Conservation (phyloP, 2,888 invertebrate species). For the Drosophila seclusa region DNA sequence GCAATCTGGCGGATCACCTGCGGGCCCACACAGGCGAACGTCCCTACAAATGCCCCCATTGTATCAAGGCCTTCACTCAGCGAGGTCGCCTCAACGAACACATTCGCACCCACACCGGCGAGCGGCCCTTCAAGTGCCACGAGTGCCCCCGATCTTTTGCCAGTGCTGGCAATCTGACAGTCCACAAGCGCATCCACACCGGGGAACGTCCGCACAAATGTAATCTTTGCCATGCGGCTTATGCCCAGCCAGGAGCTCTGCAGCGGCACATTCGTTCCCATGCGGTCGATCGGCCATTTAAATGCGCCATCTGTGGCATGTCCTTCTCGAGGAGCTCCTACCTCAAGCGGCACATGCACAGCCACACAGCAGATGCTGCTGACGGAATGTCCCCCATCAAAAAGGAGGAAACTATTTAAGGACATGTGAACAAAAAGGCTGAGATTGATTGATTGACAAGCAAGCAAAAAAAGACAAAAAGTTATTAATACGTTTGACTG, state of each 20-base stretch:
- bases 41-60: constrained; percentile 86
- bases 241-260: constrained; percentile 35
- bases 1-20: constrained; percentile 86
- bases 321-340: constrained; percentile 22
- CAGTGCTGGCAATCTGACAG: constrained; percentile 30
- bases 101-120: constrained; percentile 86
- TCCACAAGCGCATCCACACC: constrained; percentile 41
- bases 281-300: constrained; percentile 21
- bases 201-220: constrained; percentile 39
- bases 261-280: constrained; percentile 33
- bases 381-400: background rate
- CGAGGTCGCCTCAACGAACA: constrained; percentile 87
- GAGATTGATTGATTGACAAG: background rate
- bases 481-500: constrained; percentile 7
- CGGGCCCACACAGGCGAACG: constrained; percentile 86
- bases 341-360: constrained; percentile 38
- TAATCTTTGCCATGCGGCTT: constrained; percentile 33
- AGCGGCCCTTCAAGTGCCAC: constrained; percentile 86
- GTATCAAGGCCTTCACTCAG: constrained; percentile 86
- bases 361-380: constrained; percentile 10
- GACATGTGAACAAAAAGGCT: background rate
- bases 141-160: constrained; percentile 83
- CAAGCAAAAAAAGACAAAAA: background rate
- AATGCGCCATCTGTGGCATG: constrained; percentile 34
- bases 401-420: background rate